Evolutionary conservation across 2,113 vertebrate genomes (phyloP).

Genomic region (Egretta garzetta): DNA sequence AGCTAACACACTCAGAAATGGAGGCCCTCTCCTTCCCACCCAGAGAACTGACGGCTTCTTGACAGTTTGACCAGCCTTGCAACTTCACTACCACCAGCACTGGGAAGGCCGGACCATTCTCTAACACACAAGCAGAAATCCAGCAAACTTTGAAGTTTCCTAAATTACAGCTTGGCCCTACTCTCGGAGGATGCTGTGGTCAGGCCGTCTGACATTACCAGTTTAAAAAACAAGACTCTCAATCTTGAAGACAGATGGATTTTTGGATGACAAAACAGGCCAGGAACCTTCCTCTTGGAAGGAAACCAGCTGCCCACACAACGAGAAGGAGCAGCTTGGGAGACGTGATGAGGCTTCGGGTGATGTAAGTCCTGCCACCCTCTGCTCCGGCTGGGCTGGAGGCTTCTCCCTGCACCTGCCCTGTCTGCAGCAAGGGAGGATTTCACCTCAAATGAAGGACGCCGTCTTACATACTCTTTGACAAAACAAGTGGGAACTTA

Average conservation of each 20-base stretch:
- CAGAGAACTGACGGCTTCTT: background rate
- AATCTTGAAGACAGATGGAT: slow-evolving; percentile 53
- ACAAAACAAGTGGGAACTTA: background rate
- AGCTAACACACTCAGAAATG: background rate
- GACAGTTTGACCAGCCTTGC: background rate
- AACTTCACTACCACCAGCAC: background rate
- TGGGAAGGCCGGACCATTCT: background rate
- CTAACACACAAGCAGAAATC: slow-evolving; percentile 12
- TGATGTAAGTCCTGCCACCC: background rate
- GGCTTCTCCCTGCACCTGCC: slow-evolving; percentile 24
- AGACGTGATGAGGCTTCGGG: background rate
- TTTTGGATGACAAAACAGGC: slow-evolving; percentile 12
- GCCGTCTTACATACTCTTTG: background rate
- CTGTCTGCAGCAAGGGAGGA: background rate
- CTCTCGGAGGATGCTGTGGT: slow-evolving; percentile 41
- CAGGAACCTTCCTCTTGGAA: slow-evolving; percentile 19
- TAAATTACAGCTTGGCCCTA: slow-evolving; percentile 38
- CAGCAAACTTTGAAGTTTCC: slow-evolving; percentile 43
- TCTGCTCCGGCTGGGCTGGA: background rate
- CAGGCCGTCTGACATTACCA: slow-evolving; percentile 22
- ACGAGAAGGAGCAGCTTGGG: background rate
- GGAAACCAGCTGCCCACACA: slow-evolving; percentile 51
- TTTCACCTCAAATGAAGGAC: background rate
- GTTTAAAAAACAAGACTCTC: slow-evolving; percentile 40
- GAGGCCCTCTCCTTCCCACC: background rate